Conservation (phyloP, 2,113 vertebrate species). For the Ctenodactylus gundi region DNA sequence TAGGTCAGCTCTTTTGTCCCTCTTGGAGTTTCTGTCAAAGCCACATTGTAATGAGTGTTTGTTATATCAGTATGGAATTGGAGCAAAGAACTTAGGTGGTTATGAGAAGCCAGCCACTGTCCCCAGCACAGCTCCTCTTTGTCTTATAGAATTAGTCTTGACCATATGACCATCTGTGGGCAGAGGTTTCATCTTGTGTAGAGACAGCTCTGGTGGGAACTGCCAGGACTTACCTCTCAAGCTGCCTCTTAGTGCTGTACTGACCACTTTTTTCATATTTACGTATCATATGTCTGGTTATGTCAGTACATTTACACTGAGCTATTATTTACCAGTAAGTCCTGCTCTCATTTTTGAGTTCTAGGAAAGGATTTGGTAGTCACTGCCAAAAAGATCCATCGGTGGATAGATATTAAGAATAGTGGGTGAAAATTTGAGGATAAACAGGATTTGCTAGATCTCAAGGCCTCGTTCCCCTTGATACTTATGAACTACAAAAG, state of each 20-base stretch:
- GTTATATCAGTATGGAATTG: not conserved
- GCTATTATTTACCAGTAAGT: not conserved
- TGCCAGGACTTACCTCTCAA: not conserved
- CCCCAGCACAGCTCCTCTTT: too few relatives aligned
- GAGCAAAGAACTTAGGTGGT: not conserved
- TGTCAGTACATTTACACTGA: not conserved
- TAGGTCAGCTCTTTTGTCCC: not conserved
- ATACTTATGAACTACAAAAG: too few relatives aligned
- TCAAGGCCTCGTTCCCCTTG: too few relatives aligned
- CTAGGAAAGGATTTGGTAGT: not conserved
- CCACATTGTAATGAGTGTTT: not conserved
- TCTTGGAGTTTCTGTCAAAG: not conserved
- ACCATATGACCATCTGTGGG: rapidly evolving
- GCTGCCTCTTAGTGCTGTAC: not conserved
- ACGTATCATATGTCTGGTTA: not conserved
- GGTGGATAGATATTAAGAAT: too few relatives aligned
- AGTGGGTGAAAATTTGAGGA: too few relatives aligned
- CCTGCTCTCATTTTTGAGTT: not conserved
- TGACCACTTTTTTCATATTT: not conserved
- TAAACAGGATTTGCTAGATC: too few relatives aligned
- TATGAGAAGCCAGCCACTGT: not conserved
- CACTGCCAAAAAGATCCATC: too few relatives aligned
- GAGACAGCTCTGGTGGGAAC: not conserved
- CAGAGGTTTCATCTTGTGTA: not conserved
- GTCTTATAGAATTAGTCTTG: not conserved